phyloP scores from a whole-genome alignment of 2,888 invertebrate genomes.

The Melanchra persicariae region DNA sequence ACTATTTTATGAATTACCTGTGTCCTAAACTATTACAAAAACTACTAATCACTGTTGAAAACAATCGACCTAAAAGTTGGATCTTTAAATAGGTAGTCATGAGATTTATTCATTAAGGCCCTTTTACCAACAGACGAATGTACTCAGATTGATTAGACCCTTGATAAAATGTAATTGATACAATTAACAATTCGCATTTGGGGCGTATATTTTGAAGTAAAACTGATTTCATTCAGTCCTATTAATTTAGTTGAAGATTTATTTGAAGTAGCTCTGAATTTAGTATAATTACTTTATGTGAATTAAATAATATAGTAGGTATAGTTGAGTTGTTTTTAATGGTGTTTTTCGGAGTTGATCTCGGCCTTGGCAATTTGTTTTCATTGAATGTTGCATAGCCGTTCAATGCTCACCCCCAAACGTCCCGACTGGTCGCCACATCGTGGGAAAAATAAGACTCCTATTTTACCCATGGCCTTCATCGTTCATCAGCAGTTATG shows the following conservation, averaged over 20 bases:
- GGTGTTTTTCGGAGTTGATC: background rate
- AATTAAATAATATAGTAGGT: background rate
- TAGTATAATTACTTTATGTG: background rate
- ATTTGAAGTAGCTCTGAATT: constrained; percentile 6
- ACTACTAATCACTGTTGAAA: background rate
- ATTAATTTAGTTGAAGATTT: constrained; percentile 40
- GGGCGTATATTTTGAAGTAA: constrained; percentile 28
- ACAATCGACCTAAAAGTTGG: background rate
- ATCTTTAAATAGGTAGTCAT: background rate
- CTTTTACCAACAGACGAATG: constrained; percentile 4
- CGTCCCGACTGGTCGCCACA: too few relatives aligned
- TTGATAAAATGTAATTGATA: constrained; percentile 45
- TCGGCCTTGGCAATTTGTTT: background rate
- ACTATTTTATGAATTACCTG: too few relatives aligned
- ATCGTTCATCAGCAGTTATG: too few relatives aligned
- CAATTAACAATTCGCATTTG: constrained; percentile 47
- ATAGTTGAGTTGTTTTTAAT: constrained; percentile 2
- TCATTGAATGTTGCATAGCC: background rate
- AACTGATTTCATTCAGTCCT: constrained; percentile 27
- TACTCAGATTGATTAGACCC: constrained; percentile 36
- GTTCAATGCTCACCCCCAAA: too few relatives aligned
- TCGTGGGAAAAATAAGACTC: too few relatives aligned
- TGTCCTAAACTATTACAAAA: too few relatives aligned
- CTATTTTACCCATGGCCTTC: too few relatives aligned
- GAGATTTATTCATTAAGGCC: background rate